Base-by-base conservation (phyloP, 2,888 invertebrate species). In the Caenorhabditis macrosperma region DNA sequence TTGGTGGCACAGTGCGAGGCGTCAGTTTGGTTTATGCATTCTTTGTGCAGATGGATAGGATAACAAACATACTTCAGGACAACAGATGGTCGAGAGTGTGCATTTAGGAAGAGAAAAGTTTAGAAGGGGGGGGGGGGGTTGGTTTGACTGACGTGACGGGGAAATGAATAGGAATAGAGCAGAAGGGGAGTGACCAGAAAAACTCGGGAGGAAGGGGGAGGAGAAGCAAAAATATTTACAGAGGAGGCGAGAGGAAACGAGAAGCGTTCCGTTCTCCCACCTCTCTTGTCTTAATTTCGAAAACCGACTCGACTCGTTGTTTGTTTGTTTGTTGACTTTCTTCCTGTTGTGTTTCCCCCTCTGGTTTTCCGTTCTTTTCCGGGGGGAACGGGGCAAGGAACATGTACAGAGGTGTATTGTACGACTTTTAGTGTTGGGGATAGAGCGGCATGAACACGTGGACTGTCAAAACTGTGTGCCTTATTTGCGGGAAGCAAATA, bases 271-370 rank as follows among this genome's bases (percentile, higher is more conserved):
- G n/a, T n/a, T n/a, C n/a, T n/a, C n/a, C n/a, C n/a, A n/a, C n/a
- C n/a, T n/a, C n/a, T 10, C 52, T 38, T 26, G 1, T 26, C 17
- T 20, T 38, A 60, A 61, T 61, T 69, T 69, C 22, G 54, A 61
- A 69, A 69, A 33, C 38, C 22, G 59, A 50, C 50, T 15, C 30
- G 28, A 22, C 50, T 68, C 38, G 20, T 52, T 61, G 22, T 54
- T 71, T 61, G 26, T 60, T 69, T 69, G 59, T 69, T 69, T 69
- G 41, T 60, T 33, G 48, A 28, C 20, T 50, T 48, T 33, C 50
- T 48, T 54, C 54, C 30, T 61, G 52, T n/a, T 28, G 17, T 52
- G 22, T 26, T n/a, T 28, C n/a, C 15, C 2, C 28, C 1, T 28
- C n/a, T 52, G 12, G 28, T 6, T 17, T 44, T 28, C 26, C 3